These are phyloP conservation scores for Cyprinodon brontotheroides DNA, from an alignment of 2,113 vertebrate genomes.

Conservation along the genomic window DNA sequence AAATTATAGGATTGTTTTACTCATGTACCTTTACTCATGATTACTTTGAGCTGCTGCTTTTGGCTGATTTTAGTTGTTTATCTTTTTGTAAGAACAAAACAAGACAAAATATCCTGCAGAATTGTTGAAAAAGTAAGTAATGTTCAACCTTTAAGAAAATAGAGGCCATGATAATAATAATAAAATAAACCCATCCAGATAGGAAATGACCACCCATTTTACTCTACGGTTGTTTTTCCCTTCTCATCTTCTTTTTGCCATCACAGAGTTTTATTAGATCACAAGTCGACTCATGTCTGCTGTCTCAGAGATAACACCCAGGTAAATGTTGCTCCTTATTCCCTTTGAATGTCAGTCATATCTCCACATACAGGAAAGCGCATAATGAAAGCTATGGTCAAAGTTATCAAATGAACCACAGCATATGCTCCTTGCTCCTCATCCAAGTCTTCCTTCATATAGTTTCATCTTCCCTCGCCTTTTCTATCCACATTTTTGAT, in stretches of 20 bases:
- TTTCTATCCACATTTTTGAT: slow-evolving; percentile 23
- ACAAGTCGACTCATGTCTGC: slow-evolving; percentile 47
- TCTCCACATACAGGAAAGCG: slow-evolving; percentile 29
- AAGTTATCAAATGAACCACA: slow-evolving; percentile 53
- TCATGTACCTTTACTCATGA: too few species aligned
- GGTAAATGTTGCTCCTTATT: slow-evolving; percentile 49
- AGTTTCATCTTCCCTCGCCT: slow-evolving; percentile 6
- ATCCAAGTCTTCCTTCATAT: slow-evolving; percentile 22
- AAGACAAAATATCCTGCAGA: too few species aligned
- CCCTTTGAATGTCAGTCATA: slow-evolving; percentile 62
- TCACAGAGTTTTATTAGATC: slow-evolving; percentile 58
- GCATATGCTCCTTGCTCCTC: slow-evolving; percentile 23
- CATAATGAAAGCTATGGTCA: slow-evolving; percentile 42
- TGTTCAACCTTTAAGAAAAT: neutral
- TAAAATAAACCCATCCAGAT: slow-evolving; percentile 13
- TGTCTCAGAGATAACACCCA: slow-evolving; percentile 64
- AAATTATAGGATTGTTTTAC: too few species aligned
- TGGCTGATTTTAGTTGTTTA: too few species aligned
- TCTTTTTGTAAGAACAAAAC: too few species aligned
- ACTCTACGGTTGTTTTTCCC: slow-evolving; percentile 34
- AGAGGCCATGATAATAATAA: slow-evolving; percentile 11
- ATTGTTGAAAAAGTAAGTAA: neutral
- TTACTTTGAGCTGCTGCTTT: too few species aligned
- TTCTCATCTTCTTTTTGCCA: slow-evolving; percentile 8
- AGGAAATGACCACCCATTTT: slow-evolving; percentile 36